Conservation (phyloP, 2,888 invertebrate genomes). For the Drosophila planitibia region DNA sequence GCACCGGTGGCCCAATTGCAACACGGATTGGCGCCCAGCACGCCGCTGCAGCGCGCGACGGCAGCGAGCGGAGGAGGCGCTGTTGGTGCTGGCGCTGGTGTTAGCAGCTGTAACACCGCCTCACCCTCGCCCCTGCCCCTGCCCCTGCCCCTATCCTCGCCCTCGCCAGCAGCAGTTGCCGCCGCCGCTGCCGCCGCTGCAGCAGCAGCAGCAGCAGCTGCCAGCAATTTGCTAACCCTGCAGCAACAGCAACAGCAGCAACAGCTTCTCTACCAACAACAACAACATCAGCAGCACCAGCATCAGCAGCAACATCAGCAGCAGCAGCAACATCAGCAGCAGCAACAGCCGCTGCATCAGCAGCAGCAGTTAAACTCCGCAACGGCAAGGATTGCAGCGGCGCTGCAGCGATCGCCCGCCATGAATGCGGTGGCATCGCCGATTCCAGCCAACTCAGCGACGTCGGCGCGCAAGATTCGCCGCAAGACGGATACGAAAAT, state of each 20-base stretch:
- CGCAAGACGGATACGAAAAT: constrained; percentile 89
- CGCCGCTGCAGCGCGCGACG: constrained; percentile 71
- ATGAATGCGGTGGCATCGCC: constrained; percentile 86
- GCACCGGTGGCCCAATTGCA: constrained; percentile 57
- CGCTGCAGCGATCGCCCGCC: constrained; percentile 82
- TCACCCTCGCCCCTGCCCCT: constrained; percentile 19
- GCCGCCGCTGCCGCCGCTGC: constrained; percentile 34
- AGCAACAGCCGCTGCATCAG: constrained; percentile 72
- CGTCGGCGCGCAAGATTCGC: constrained; percentile 89
- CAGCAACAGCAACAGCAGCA: constrained; percentile 59
- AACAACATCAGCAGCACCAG: constrained; percentile 51
- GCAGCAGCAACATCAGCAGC: constrained; percentile 64
- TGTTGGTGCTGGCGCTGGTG: constrained; percentile 54
- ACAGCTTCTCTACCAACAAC: constrained; percentile 61
- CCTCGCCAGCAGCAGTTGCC: constrained; percentile 27
- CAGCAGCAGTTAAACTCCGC: constrained; percentile 51
- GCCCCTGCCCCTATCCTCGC: constrained; percentile 6
- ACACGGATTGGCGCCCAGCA: constrained; percentile 76
- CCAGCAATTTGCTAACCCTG: constrained; percentile 40
- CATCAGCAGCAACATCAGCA: constrained; percentile 59
- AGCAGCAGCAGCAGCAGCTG: constrained; percentile 18
- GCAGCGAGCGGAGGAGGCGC: constrained; percentile 61
- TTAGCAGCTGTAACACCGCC: constrained; percentile 32
- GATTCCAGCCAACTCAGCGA: constrained; percentile 86
- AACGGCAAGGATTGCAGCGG: constrained; percentile 67